These are phyloP conservation scores for Ctenicera cuprea DNA, from an alignment of 2,888 invertebrate species.

Conservation along the genomic window DNA sequence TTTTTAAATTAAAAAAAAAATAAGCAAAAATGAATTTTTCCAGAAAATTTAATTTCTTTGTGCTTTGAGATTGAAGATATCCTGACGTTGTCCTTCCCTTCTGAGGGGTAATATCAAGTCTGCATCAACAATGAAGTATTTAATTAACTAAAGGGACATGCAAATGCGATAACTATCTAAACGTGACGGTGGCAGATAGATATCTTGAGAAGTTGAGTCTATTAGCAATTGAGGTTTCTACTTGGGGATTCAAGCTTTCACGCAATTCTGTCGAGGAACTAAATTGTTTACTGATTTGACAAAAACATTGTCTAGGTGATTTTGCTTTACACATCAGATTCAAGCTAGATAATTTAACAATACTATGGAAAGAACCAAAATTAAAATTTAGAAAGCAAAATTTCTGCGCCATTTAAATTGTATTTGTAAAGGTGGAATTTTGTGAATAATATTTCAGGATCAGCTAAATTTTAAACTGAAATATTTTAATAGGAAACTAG, in stretches of 20 bases:
- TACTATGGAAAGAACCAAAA: no score
- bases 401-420: no score
- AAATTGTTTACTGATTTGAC: no score
- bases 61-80: conserved; percentile 19
- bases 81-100: conserved; percentile 13
- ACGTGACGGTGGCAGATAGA: conserved; percentile 52
- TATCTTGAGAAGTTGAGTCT: conserved; percentile 56
- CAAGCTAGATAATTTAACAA: no score
- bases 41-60: not conserved
- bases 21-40: not conserved
- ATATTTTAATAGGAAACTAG: no score
- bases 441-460: no score
- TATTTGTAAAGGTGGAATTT: no score
- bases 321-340: no score
- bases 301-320: no score
- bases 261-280: not conserved
- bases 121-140: conserved; percentile 47
- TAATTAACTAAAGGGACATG: conserved; percentile 59
- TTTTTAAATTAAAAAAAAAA: no score
- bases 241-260: not conserved
- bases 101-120: conserved; percentile 20
- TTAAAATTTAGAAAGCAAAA: no score
- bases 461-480: no score
- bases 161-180: conserved; percentile 56
- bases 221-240: conserved; percentile 38